Percentiles rank a stretch among this genome's conserved stretches.
These are phyloP conservation scores for Triops cancriformis DNA, from an alignment of 1,140 invertebrate genomes.

Conservation along the genomic window DNA sequence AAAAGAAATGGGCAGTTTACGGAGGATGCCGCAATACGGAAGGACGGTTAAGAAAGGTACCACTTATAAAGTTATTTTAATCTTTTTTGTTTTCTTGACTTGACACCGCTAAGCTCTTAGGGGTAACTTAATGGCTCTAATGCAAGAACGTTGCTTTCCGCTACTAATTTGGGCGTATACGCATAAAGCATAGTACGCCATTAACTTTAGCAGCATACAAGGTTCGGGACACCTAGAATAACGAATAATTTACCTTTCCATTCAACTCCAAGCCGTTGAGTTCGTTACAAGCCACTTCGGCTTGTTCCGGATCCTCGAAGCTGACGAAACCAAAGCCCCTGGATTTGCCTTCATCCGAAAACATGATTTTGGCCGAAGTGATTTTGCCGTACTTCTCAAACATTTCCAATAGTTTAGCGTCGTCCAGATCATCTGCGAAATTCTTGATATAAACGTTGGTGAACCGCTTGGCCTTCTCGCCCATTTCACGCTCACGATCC, in stretches of 20 bases:
- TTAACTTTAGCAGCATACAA: background rate
- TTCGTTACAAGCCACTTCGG: slow-evolving; percentile 83
- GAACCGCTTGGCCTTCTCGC: slow-evolving; percentile 94
- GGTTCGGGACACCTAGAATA: background rate
- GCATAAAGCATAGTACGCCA: background rate
- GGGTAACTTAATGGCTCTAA: slow-evolving; percentile 3
- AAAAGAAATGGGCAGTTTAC: no score
- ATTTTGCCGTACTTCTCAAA: slow-evolving; percentile 93
- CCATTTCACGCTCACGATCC: slow-evolving; percentile 94
- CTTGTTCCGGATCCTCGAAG: slow-evolving; percentile 92
- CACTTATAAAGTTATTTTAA: no score
- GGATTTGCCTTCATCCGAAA: slow-evolving; percentile 82
- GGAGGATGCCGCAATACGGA: no score
- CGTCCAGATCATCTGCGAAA: slow-evolving; percentile 89
- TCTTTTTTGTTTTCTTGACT: slow-evolving; percentile 2
- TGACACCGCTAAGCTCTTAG: background rate
- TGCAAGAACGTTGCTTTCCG: background rate
- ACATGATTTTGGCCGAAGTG: slow-evolving; percentile 69
- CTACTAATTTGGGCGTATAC: background rate
- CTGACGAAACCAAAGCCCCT: slow-evolving; percentile 99
- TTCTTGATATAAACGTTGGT: slow-evolving; percentile 99
- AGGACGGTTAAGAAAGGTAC: no score
- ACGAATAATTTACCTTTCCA: slow-evolving; percentile 42
- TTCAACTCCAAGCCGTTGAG: slow-evolving; percentile 82
- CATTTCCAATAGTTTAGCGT: slow-evolving; percentile 84